Base-by-base conservation (phyloP, 2,797 vertebrate species). In the Fistularia tabacaria region DNA sequence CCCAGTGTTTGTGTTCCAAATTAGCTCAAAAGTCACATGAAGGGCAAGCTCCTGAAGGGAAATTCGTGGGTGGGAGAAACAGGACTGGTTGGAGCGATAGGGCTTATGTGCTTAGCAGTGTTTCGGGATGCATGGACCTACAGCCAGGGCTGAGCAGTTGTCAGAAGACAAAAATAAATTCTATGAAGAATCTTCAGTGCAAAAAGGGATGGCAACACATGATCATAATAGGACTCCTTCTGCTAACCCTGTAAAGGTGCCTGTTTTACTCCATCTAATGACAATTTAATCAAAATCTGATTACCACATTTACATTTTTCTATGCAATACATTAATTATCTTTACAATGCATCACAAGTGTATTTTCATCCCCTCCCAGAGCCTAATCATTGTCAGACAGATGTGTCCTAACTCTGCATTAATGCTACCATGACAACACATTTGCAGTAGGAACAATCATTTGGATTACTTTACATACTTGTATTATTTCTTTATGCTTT, bases 1-100 rank as follows among this genome's bases (percentile, higher is more conserved):
- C 58, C 73, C 71, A 59, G 41, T 69, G 70, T 79, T 76, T 85
- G 66, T 62, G 64, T 63, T 75, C 69, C 62, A 79, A 87, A 87
- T 80, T 66, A 80, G 65, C 72, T 76, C 40, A 71, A 82, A 82
- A 83, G 62, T 82, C 71, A 65, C 57, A 80, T 71, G 73, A 88
- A 78, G 77, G 75, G 60, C 76, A 70, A 70, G 71, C 68, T 76
- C 67, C 62, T 68, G 70, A 77, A 59, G 47, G 49, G 46, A 57
- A 59, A 66, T 51, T 48, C 1, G 36, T 46, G 71, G 60, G 64
- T 68, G 76, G 66, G 57, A 77, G 63, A 71, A 60, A 54, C 51
- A 57, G 60, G 12, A 11, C 51, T 64, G 47, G 13, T 70, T 66
- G 59, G 51, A 63, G 46, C 54, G 57, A 64, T 39, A 54, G 40